Percentiles rank a stretch among this genome's conserved stretches.
Conservation (phyloP, 2,113 vertebrate genomes). For the Colaptes auratus region DNA sequence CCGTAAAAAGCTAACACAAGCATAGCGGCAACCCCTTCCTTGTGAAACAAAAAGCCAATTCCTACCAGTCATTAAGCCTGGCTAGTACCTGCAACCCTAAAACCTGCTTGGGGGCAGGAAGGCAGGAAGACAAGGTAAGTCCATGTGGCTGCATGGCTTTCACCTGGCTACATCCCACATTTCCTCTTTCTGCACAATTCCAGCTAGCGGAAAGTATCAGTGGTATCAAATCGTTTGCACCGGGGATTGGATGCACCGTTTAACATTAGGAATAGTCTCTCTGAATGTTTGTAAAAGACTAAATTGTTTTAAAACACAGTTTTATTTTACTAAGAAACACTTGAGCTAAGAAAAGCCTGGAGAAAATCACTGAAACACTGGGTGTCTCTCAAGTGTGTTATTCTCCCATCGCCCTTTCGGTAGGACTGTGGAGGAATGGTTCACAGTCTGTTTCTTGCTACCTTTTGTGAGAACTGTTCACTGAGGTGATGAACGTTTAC, state of each 20-base stretch:
- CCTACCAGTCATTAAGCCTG: background rate
- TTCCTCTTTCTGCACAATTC: background rate
- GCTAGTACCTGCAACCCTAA: background rate
- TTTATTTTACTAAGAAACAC: background rate
- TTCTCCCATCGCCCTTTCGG: background rate
- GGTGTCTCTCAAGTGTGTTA: background rate
- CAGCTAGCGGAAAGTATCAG: background rate
- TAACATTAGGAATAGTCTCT: background rate
- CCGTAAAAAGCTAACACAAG: background rate
- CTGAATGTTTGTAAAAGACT: background rate
- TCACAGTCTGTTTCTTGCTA: slow-evolving; percentile 4
- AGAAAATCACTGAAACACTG: background rate
- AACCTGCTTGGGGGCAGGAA: background rate
- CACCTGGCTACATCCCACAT: background rate
- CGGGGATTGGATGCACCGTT: background rate
- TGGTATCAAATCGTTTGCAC: background rate
- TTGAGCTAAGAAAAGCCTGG: background rate
- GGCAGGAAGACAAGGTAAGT: background rate
- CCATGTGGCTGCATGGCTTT: background rate
- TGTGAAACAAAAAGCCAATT: background rate
- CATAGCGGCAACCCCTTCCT: background rate
- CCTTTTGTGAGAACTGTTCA: background rate
- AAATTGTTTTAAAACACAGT: background rate
- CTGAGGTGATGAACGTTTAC: background rate
- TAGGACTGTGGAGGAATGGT: background rate